Base-by-base conservation (phyloP, 2,888 invertebrate species). In the Synergus japonicus region DNA sequence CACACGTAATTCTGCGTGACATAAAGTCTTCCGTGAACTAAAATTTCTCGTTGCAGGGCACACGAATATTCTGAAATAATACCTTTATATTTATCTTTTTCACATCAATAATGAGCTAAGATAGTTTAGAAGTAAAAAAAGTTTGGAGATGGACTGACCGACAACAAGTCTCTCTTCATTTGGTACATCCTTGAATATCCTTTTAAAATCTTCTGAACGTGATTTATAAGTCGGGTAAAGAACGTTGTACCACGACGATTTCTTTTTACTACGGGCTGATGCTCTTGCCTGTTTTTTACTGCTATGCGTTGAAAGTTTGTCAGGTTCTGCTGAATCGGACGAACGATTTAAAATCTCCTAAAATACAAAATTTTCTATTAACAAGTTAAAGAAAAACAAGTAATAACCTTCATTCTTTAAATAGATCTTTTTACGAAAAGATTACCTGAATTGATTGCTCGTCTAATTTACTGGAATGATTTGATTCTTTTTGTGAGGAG, bases 1-100 rank as follows among this genome's bases (percentile, higher is more conserved):
- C 98, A 98, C 82, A 99, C 94, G 94, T 97, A 98, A 93, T 97
- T 97, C 93, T 98, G 98, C 0, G 98, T 97, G 73, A 98, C 96
- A 93, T 98, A 99, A 88, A 99, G 94, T 43, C 99, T 95, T 18
- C 99, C 99, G 92, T 99, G 99, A 9, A 97, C 96, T 83, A 99
- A 94, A 90, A 99, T 98, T 92, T 99, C 99, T 90, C 97, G 96
- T 92, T 99, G 99, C 64, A 98, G 94, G 10, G 99, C 99, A 93
- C 99, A 99, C 18, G 98, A 98, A 93, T 99, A 99, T 93, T 99
- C 99, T 98, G 93, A 76, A 93, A 78, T 85, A 87, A 86, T 22
- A 37, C 4, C 4, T 37, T 37, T 37, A 37, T 37, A 37, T 37
- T 37, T 37, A 37, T 76, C 73, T 22, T 65, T 76, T 63, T 44